Evolutionary conservation across 2,113 vertebrate species (phyloP), one percentile per base, ranked within the genome.

Genomic region (Eulemur rufifrons): DNA sequence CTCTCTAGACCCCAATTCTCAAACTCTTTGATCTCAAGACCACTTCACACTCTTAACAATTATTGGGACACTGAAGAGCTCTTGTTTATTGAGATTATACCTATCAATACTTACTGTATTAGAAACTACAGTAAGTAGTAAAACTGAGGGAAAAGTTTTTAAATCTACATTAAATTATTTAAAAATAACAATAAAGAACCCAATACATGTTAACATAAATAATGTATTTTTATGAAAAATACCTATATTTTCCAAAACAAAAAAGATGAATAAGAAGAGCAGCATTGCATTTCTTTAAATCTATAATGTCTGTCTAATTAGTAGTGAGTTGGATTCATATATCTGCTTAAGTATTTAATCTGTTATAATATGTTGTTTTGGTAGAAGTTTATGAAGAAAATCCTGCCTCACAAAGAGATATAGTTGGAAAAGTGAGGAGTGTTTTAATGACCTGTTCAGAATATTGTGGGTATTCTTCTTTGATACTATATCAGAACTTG

Each of bases 381-480:
- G 25, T 91, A 39, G 81, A 93, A 52, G 13, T 88, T 91, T 59
- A 56, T 77, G 27, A 77, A 94, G 73, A 87, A 95, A 74, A 90
- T 54, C 68, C 56, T 96, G 25, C 47, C 63, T 95, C 45, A 34
- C 52, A 78, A 56, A 83, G 64, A 89, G 52, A 76, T 63, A 14
- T 61, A 59, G 4, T 56, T 84, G 32, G 50, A 61, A 96, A 92
- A 77, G 29, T 32, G 63, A 52, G 34, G 18, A 74, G 32, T 71
- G 1, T 68, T 89, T 94, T 87, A 63, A 68, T 86, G 85, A 66
- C 29, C 42, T 63, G 5, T 37, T 95, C 50, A 68, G 37, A 45
- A 69, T 45, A 80, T 34, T 76, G 7, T 93, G 90, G 39, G 77
- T 71, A 37, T 37, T 96, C n/a, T 86, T 91, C 88, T 86, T 96